Conservation (phyloP, 2,797 vertebrate genomes). For the Sebastes taczanowskii region DNA sequence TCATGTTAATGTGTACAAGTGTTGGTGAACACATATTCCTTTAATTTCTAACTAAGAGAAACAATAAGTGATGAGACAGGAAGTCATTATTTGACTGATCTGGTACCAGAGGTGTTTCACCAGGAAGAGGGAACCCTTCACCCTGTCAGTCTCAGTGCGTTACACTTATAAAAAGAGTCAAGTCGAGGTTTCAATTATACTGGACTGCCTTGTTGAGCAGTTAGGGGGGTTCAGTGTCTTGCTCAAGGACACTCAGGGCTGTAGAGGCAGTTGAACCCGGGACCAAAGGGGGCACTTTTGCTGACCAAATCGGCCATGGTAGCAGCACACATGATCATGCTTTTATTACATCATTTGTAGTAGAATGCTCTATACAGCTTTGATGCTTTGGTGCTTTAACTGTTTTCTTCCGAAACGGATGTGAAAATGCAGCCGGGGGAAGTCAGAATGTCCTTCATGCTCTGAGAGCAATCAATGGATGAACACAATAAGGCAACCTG, state of each 20-base stretch:
- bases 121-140: neutral
- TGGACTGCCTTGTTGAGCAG: neutral
- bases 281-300: neutral
- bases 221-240: neutral
- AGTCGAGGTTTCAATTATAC: neutral
- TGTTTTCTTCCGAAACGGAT: neutral
- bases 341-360: neutral
- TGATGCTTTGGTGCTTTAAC: neutral
- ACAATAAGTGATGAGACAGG: neutral
- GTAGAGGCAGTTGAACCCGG: slow-evolving; percentile 3
- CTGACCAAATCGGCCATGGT: neutral
- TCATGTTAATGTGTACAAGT: slow-evolving; percentile 18
- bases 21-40: neutral
- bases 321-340: neutral
- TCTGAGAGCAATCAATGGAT: slow-evolving; percentile 25
- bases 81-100: neutral
- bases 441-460: slow-evolving; percentile 50
- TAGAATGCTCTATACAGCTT: neutral
- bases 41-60: neutral
- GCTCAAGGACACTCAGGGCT: slow-evolving; percentile 49
- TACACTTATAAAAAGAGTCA: neutral
- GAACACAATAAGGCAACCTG: slow-evolving; percentile 10
- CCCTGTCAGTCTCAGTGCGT: neutral
- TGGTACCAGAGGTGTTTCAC: neutral
- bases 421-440: neutral